phyloP scores from a whole-genome alignment of 2,797 vertebrate genomes.

The Bufotes viridis region DNA sequence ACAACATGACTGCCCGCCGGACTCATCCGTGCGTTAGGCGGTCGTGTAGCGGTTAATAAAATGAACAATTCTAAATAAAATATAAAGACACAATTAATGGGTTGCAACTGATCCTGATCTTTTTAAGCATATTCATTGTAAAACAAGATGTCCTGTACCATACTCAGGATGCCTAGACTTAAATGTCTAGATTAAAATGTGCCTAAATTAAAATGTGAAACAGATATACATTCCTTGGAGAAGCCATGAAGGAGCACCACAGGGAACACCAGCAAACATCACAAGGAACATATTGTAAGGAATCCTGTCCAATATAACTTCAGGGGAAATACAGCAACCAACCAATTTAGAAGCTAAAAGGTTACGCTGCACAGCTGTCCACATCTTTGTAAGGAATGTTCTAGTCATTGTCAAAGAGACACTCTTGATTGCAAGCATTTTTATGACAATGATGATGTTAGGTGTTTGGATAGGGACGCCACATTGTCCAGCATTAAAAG shows the following conservation, averaged over 20 bases:
- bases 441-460: not conserved
- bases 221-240: conserved; percentile 57
- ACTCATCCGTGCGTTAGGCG: no score
- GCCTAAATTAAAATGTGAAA: conserved; percentile 56
- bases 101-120: not conserved
- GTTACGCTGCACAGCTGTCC: conserved; percentile 31
- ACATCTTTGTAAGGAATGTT: conserved; percentile 5
- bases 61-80: not conserved
- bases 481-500: not conserved
- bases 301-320: conserved; percentile 33
- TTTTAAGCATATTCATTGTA: not conserved
- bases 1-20: no score
- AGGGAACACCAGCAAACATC: conserved; percentile 25
- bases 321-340: conserved; percentile 30
- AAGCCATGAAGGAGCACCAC: conserved; percentile 45
- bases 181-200: no score
- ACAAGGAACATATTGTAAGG: conserved; percentile 33
- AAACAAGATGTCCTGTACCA: conserved; percentile 29
- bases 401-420: not conserved
- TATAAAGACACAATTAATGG: not conserved
- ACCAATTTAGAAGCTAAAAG: conserved; percentile 30
- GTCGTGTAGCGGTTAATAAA: no score
- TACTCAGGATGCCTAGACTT: conserved; percentile 28
- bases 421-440: not conserved
- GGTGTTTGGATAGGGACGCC: not conserved